Evolutionary conservation across 1,140 invertebrate genomes (phyloP).

Genomic region (Drosophila oshimai): DNA sequence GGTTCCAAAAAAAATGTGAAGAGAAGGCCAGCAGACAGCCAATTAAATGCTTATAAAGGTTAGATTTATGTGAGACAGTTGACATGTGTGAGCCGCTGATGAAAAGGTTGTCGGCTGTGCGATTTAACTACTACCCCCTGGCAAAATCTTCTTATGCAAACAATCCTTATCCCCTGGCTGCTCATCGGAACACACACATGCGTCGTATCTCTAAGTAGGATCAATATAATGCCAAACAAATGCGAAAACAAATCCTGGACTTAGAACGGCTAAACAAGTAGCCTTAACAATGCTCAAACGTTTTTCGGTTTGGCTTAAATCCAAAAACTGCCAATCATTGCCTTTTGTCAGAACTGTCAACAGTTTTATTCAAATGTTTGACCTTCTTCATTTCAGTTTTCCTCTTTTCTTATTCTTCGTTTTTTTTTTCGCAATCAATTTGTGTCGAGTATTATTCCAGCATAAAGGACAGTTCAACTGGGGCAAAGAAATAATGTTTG

Average conservation of each 20-base stretch:
- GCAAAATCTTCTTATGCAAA: conserved; percentile 24
- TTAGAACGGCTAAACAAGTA: conserved; percentile 48
- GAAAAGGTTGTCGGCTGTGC: conserved; percentile 28
- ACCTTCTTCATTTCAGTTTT: conserved; percentile 36
- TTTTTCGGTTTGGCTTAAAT: conserved; percentile 12
- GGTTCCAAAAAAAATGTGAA: conserved; percentile 13
- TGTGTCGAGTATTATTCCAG: not conserved
- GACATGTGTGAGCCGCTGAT: conserved; percentile 49
- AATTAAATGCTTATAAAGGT: conserved; percentile 68
- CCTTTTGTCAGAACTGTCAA: conserved; percentile 48
- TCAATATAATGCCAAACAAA: conserved; percentile 45
- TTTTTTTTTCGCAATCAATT: not conserved
- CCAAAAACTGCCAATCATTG: conserved; percentile 33
- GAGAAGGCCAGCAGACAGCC: conserved; percentile 51
- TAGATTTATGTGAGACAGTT: conserved; percentile 61
- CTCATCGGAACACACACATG: not conserved
- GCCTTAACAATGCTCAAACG: conserved; percentile 21
- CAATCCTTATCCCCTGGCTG: conserved; percentile 5
- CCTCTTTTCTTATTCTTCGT: not conserved
- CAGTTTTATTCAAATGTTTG: conserved; percentile 35
- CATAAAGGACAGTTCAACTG: not conserved
- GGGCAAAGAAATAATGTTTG: not conserved
- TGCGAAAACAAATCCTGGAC: conserved; percentile 38
- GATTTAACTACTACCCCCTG: conserved; percentile 9
- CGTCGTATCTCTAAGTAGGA: conserved; percentile 37